Evolutionary conservation across 2,113 vertebrate species (phyloP).

Genomic region (Epinephelus lanceolatus): DNA sequence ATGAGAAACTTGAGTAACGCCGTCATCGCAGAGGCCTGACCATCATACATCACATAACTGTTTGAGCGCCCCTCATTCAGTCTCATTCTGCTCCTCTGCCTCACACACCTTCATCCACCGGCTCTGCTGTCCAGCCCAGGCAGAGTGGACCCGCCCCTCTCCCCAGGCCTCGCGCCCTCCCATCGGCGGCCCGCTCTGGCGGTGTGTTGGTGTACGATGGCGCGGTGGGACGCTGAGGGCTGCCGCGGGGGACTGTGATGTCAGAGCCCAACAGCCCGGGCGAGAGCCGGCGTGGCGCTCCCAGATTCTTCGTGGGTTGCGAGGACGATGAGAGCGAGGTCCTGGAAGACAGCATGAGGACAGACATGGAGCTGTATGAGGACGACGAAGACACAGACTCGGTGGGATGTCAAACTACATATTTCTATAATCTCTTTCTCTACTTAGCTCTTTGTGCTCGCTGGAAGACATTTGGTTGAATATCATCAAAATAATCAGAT

Average conservation of each 20-base stretch:
- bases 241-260: conserved; percentile 90
- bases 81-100: background rate
- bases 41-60: background rate
- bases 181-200: conserved; percentile 30
- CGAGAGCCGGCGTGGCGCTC: conserved; percentile 89
- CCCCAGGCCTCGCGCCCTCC: conserved; percentile 40
- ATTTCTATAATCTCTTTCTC: background rate
- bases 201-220: conserved; percentile 80
- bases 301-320: conserved; percentile 98
- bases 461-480: background rate
- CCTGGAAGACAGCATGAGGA: conserved; percentile 92
- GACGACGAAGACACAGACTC: conserved; percentile 93
- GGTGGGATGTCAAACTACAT: conserved; percentile 61
- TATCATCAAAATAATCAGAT: background rate
- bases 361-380: conserved; percentile 91
- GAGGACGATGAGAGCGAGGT: conserved; percentile 94
- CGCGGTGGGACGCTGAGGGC: conserved; percentile 88
- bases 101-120: background rate
- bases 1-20: conserved; percentile 30
- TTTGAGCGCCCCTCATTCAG: background rate
- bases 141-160: conserved; percentile 33
- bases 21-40: background rate
- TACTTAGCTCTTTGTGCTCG: no score
- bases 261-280: conserved; percentile 92
- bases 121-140: conserved; percentile 25